Evolutionary conservation across 2,797 vertebrate species (phyloP).

Genomic region (Astyanax mexicanus): DNA sequence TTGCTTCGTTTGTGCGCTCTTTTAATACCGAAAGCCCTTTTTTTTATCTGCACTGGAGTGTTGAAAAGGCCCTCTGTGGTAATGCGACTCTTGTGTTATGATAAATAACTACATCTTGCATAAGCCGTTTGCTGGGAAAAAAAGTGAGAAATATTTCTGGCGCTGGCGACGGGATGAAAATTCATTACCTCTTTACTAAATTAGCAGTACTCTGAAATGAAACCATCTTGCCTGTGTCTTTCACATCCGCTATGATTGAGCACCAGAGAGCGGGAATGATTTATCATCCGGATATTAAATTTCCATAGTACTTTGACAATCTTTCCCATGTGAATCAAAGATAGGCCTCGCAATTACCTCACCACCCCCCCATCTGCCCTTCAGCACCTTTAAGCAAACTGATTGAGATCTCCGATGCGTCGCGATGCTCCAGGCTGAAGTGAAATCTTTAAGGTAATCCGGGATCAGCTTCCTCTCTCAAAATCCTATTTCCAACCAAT

Average conservation of each 20-base stretch:
- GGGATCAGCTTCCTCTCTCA: background rate
- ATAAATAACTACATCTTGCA: constrained; percentile 54
- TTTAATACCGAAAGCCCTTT: constrained; percentile 27
- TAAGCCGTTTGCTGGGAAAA: constrained; percentile 55
- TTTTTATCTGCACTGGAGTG: constrained; percentile 15
- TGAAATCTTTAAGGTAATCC: background rate
- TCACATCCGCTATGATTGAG: constrained; percentile 52
- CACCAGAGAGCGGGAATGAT: constrained; percentile 48
- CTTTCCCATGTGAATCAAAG: constrained; percentile 48
- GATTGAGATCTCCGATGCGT: constrained; percentile 23
- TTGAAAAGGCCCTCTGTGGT: constrained; percentile 26
- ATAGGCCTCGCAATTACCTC: constrained; percentile 41
- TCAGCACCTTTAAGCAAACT: constrained; percentile 20
- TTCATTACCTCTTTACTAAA: constrained; percentile 60
- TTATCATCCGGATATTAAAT: constrained; percentile 59
- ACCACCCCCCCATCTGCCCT: constrained; percentile 24
- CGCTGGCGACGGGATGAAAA: constrained; percentile 49
- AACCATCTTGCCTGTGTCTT: constrained; percentile 54
- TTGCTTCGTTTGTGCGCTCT: constrained; percentile 3
- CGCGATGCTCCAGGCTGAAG: background rate
- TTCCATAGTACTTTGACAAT: constrained; percentile 51
- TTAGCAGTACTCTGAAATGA: constrained; percentile 54
- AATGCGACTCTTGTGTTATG: constrained; percentile 37
- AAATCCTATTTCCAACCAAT: constrained; percentile 3
- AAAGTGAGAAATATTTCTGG: constrained; percentile 56